Evolutionary conservation across 2,888 invertebrate species (phyloP).

Genomic region (Bibio marci): DNA sequence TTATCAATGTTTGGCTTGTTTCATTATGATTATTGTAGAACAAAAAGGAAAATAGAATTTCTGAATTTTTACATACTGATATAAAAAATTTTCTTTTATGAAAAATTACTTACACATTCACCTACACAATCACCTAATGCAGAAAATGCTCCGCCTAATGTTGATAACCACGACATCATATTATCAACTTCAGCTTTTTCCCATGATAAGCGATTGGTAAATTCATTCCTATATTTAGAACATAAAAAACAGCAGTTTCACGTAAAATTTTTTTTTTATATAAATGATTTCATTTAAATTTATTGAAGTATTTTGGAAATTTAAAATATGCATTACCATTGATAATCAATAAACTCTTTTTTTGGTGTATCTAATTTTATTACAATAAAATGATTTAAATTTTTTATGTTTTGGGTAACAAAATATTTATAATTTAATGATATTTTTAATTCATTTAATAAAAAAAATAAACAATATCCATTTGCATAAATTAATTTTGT

Average conservation of each 20-base stretch:
- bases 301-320: background rate
- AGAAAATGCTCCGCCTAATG: constrained; percentile 91
- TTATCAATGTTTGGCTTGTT: too few relatives aligned
- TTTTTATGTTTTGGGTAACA: constrained; percentile 1
- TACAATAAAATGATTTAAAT: constrained; percentile 13
- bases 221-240: constrained; percentile 31
- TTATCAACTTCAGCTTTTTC: constrained; percentile 62
- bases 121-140: constrained; percentile 79
- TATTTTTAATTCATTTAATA: constrained; percentile 4
- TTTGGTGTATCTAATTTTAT: constrained; percentile 38
- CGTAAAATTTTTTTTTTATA: too few relatives aligned
- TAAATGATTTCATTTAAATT: background rate
- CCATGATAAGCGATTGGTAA: constrained; percentile 32
- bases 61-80: background rate
- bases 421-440: background rate
- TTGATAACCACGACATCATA: constrained; percentile 87
- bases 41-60: background rate
- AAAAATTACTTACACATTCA: constrained; percentile 44
- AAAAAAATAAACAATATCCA: background rate
- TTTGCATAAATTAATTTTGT: background rate
- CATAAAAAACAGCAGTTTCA: background rate
- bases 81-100: background rate
- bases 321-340: constrained; percentile 35
- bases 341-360: constrained; percentile 48
- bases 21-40: constrained; percentile 1